Base-by-base conservation (phyloP, 2,113 vertebrate species). In the Protobothrops flavoviridis region DNA sequence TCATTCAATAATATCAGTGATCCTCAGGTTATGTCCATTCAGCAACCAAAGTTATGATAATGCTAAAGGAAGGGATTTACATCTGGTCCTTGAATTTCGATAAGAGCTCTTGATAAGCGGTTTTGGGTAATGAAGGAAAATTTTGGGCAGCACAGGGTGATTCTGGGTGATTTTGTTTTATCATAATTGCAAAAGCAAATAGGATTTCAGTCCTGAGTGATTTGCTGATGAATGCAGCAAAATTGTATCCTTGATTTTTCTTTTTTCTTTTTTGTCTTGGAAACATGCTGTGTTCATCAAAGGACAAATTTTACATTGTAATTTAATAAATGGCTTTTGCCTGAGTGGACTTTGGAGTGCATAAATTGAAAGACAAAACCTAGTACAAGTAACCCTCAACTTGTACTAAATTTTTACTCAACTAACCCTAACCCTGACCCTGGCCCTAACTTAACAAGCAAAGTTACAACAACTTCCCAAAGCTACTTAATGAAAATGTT, bases 321-420 rank as follows among this genome's bases (percentile, higher is more conserved):
- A 93, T 95, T 96, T 94, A 95, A 94, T 74, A 94, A 92, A 91
- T 23, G 94, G 85, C 26, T 53, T 95, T 0, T 91, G 94, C 90
- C 85, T 92, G 13, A 93, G 64, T 90, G 92, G 93, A 95, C 85
- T 90, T 95, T 4, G 69, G 95, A 96, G 90, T 43, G 87, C 94
- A 92, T 94, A 94, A 94, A 95, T 94, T 95, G 94, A 93, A 94
- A 48, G 87, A 95, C 85, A 96, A 94, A 96, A 93, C 95, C 92
- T 96, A 94, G 96, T 97, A 97, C 53, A 20, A 4, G 12, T 55
- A 55, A 17, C 17, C 53, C 53, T 55, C 53, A 50, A 50, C 48
- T 50, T 10, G 48, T 50, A 50, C 48, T 50, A 50, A 50, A 50
- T 50, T 50, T 50, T 50, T 50, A 50, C 48, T 50, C 48, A 50